Percentiles rank a stretch among this genome's conserved stretches.
phyloP scores from a whole-genome alignment of 2,888 invertebrate species.

The Mechanitis mazaeus region DNA sequence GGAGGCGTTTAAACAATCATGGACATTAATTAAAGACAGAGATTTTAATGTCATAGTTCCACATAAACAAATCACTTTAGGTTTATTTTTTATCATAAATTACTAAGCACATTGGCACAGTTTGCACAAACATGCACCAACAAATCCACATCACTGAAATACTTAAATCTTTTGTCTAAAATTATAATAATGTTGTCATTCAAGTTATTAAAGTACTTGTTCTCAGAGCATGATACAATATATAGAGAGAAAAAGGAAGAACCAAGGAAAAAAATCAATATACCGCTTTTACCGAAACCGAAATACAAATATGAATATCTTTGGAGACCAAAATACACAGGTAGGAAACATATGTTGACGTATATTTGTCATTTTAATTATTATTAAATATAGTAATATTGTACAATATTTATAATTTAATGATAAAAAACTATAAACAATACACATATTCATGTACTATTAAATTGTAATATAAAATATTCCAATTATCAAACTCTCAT shows the following conservation, averaged over 20 bases:
- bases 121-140: not conserved
- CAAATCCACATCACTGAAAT: not conserved
- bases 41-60: not conserved
- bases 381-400: too few species aligned
- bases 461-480: too few species aligned
- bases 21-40: not conserved
- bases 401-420: too few species aligned
- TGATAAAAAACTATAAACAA: too few species aligned
- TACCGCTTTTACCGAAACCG: not conserved
- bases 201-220: not conserved
- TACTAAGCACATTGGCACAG: not conserved
- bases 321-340: not conserved
- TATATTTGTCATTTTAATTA: too few species aligned
- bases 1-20: not conserved
- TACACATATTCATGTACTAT: too few species aligned
- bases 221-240: conserved; percentile 1
- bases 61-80: too few species aligned
- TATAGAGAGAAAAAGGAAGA: not conserved
- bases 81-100: not conserved
- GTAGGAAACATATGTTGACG: not conserved
- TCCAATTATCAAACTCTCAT: too few species aligned
- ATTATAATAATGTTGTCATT: too few species aligned
- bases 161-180: too few species aligned
- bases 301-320: not conserved
- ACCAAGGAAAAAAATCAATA: conserved; percentile 1